Conservation (phyloP, 92 coral and sea anemone genomes). For the Siderastrea siderea region DNA sequence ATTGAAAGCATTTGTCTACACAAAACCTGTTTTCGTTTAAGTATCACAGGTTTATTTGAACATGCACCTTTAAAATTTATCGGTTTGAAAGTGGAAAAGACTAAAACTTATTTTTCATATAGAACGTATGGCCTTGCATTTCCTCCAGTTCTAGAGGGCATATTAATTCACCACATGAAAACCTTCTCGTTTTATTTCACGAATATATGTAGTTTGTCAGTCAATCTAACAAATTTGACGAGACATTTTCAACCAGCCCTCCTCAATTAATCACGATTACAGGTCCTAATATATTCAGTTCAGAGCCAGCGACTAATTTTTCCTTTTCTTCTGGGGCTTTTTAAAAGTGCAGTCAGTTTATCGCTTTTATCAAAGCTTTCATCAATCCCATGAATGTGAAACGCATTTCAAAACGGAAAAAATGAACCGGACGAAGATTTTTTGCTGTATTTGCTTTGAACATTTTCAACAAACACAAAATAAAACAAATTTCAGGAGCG, state of each 20-base stretch:
- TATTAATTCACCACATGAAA: neutral
- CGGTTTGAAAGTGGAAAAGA: too few relatives aligned
- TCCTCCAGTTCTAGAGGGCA: neutral
- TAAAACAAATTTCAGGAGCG: slow-evolving; percentile 22
- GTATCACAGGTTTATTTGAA: too few relatives aligned
- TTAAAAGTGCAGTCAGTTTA: slow-evolving; percentile 18
- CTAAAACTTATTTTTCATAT: neutral
- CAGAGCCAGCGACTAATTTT: neutral
- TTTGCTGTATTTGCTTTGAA: slow-evolving; percentile 28
- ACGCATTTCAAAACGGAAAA: slow-evolving; percentile 21
- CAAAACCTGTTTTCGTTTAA: too few relatives aligned
- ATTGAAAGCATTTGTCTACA: too few relatives aligned
- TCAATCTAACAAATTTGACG: neutral
- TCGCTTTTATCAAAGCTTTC: slow-evolving; percentile 25
- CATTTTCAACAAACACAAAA: neutral
- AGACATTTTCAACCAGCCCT: slow-evolving; percentile 15
- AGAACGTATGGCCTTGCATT: neutral
- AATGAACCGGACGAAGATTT: slow-evolving; percentile 36
- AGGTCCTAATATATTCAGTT: slow-evolving; percentile 16
- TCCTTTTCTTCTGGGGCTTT: neutral
- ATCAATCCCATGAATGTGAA: slow-evolving; percentile 35
- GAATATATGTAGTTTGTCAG: neutral
- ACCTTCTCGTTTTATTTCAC: neutral
- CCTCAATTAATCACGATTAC: slow-evolving; percentile 4
- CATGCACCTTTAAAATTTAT: too few relatives aligned